Base-by-base conservation (phyloP, 2,888 invertebrate genomes). In the Sphaerophoria rueppellii region DNA sequence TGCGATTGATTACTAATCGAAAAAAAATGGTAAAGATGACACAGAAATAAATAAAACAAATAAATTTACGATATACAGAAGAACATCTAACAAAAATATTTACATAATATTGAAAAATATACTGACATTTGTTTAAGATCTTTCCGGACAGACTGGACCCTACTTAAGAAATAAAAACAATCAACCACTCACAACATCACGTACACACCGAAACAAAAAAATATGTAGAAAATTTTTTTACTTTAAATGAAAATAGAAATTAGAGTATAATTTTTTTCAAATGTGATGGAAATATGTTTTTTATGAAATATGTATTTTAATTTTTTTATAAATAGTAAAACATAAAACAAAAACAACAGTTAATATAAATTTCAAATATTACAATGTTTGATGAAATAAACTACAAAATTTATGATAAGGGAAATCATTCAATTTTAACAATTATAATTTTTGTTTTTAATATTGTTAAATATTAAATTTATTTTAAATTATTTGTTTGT, bases 351-450 rank as follows among this genome's bases (percentile, higher is more conserved):
- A 87, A 87, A 88, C 80, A 86, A 74, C 75, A 78, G 80, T 85
- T 87, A 88, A 72, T 67, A 87, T 77, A 82, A 86, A 87, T 82
- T 87, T 50, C 14, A 63, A 34, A 63, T 7, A 43, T 11, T 43
- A 40, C 1, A 40, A 43, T 43, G 43, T 11, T 6, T 43, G 40
- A 43, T 11, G 48, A n/a, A 63, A 65, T 65, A 87, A 86, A 88
- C 82, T 82, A 82, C 88, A 71, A 87, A 81, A 77, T 87, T 89
- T 40, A 61, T 81, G 11, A 9, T 4, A 43, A 43, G 12, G 12
- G 82, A 87, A 86, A 81, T 86, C 87, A 86, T 87, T 87, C 88
- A 82, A 88, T 86, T 86, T 83, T 86, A 89, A 88, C 86, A 71
- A 87, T 24, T 24, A 24, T 24, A 88, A 43, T 72, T 40, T 78